These are phyloP conservation scores for Smutsia gigantea DNA, from an alignment of 2,797 vertebrate species.

Conservation along the genomic window DNA sequence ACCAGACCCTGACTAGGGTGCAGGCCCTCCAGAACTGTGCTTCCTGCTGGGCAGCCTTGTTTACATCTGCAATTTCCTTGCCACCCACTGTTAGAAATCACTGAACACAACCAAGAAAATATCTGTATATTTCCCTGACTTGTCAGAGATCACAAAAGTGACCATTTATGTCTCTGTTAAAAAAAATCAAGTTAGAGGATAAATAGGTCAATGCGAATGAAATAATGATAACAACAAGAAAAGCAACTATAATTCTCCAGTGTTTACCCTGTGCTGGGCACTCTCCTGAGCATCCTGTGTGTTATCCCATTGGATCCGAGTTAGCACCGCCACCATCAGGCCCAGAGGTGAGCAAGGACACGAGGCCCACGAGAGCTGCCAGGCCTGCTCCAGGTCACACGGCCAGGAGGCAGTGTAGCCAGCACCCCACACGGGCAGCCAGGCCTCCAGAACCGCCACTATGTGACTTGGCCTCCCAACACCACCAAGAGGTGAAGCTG, in stretches of 20 bases:
- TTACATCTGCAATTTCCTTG: rapidly evolving
- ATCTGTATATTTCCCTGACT: not conserved
- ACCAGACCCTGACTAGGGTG: not conserved
- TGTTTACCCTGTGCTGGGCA: rapidly evolving
- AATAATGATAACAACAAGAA: too few species aligned
- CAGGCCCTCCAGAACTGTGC: not conserved
- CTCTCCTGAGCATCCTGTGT: rapidly evolving
- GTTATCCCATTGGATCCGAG: rapidly evolving
- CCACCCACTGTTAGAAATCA: not conserved
- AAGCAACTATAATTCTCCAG: rapidly evolving
- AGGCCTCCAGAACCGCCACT: not conserved
- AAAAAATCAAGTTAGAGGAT: not conserved
- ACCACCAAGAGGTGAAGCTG: not conserved
- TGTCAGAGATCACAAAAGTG: rapidly evolving
- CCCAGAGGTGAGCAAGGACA: too few species aligned
- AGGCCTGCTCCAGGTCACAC: not conserved
- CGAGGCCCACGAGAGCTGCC: rapidly evolving
- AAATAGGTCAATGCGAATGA: not conserved
- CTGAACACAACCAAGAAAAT: rapidly evolving
- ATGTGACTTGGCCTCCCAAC: rapidly evolving
- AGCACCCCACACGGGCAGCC: rapidly evolving
- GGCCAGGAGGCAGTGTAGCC: rapidly evolving
- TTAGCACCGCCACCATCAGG: rapidly evolving
- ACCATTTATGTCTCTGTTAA: rapidly evolving
- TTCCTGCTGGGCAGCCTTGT: rapidly evolving